Percentiles rank a stretch among this genome's conserved stretches.
phyloP scores from a whole-genome alignment of 2,888 invertebrate genomes.

The Nemotelus pantherinus region DNA sequence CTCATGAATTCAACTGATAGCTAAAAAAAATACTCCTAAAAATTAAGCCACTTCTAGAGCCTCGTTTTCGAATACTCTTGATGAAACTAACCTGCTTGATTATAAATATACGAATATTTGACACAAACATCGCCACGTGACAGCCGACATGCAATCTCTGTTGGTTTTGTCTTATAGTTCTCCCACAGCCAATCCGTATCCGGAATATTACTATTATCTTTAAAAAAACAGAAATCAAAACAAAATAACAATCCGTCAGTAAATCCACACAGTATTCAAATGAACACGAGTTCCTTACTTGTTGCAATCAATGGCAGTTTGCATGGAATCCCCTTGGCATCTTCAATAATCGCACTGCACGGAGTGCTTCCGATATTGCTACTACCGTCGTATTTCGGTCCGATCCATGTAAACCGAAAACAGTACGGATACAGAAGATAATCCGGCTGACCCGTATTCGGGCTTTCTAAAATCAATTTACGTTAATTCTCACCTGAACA shows the following conservation, averaged over 20 bases:
- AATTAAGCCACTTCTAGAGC: background rate
- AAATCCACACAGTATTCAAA: background rate
- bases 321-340: constrained; percentile 70
- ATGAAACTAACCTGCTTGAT: constrained; percentile 66
- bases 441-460: constrained; percentile 13
- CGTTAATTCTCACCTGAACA: background rate
- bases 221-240: background rate
- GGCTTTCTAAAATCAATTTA: constrained; percentile 6
- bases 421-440: constrained; percentile 65
- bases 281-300: constrained; percentile 63
- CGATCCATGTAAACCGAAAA: constrained; percentile 77
- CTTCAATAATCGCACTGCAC: constrained; percentile 67
- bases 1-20: too few species aligned
- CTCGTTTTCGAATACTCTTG: background rate
- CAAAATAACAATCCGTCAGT: background rate
- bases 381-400: constrained; percentile 70
- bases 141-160: constrained; percentile 69
- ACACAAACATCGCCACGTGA: constrained; percentile 72
- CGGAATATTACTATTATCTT: constrained; percentile 72
- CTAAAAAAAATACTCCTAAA: background rate
- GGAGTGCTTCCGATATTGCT: constrained; percentile 68
- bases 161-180: constrained; percentile 62
- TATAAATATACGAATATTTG: constrained; percentile 71
- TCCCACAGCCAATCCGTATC: constrained; percentile 72
- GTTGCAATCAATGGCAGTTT: constrained; percentile 72